Conservation (phyloP, 2,113 vertebrate genomes). For the Microtus richardsoni region DNA sequence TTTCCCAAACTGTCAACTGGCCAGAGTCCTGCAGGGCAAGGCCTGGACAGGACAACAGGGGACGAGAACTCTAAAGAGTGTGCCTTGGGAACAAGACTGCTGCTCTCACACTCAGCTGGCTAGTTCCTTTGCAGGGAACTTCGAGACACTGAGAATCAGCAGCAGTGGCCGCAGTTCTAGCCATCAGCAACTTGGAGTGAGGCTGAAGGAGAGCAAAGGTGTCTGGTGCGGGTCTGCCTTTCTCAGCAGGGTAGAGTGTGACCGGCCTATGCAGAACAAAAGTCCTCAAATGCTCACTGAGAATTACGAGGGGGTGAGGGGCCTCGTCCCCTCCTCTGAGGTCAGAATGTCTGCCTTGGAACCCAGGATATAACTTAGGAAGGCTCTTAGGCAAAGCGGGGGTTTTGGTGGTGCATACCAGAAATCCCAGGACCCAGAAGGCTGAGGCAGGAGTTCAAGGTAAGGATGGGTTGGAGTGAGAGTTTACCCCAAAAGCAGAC, state of each 20-base stretch:
- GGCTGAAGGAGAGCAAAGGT: not conserved
- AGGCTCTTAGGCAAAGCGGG: not conserved
- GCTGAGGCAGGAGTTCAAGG: not conserved
- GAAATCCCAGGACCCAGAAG: not conserved
- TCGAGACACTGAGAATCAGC: not conserved
- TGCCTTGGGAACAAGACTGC: not conserved
- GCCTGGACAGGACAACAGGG: not conserved
- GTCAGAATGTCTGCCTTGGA: not conserved
- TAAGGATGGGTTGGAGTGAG: not conserved
- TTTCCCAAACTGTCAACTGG: slow-evolving; percentile 47
- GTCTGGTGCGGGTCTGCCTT: not conserved
- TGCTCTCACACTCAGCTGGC: not conserved
- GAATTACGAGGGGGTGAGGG: not conserved
- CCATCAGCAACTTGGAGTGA: fast-evolving
- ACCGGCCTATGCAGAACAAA: fast-evolving
- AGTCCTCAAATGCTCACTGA: not conserved
- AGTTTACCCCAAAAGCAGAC: not conserved
- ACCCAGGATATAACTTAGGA: not conserved
- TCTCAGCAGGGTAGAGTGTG: not conserved
- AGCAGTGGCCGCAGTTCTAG: not conserved
- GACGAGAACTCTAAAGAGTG: not conserved
- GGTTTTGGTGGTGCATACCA: not conserved
- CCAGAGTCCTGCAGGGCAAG: not conserved
- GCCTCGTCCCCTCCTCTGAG: not conserved
- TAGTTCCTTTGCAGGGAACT: not conserved